Conservation (phyloP, 2,888 invertebrate genomes). For the Pheosia tremula region DNA sequence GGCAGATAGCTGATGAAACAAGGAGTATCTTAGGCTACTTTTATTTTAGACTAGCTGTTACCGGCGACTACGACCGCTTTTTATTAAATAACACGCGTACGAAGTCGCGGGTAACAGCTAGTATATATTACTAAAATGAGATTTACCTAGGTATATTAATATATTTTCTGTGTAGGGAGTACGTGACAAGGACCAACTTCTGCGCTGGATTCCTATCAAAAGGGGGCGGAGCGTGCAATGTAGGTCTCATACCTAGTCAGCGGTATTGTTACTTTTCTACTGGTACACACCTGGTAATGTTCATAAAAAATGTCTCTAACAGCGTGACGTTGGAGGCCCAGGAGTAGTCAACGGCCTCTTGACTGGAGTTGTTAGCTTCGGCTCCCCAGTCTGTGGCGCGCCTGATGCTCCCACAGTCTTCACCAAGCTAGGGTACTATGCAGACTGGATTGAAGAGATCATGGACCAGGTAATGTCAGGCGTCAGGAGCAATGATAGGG, state of each 20-base stretch:
- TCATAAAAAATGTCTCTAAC: slow-evolving; percentile 1
- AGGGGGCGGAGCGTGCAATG: slow-evolving; percentile 72
- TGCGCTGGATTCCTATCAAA: slow-evolving; percentile 69
- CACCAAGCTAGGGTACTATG: slow-evolving; percentile 66
- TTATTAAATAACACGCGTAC: too few relatives aligned
- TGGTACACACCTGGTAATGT: too few relatives aligned
- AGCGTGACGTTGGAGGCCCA: slow-evolving; percentile 73
- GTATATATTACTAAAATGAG: too few relatives aligned
- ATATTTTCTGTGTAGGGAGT: slow-evolving; percentile 48
- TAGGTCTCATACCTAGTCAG: slow-evolving; percentile 39
- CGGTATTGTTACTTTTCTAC: neutral
- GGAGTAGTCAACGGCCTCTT: slow-evolving; percentile 56
- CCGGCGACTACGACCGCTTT: too few relatives aligned
- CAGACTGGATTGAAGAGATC: slow-evolving; percentile 65
- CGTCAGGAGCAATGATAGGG: too few relatives aligned
- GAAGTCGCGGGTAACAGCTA: too few relatives aligned
- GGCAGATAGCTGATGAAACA: too few relatives aligned
- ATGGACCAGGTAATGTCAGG: slow-evolving; percentile 55
- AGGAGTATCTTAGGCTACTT: too few relatives aligned
- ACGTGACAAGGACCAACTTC: slow-evolving; percentile 59
- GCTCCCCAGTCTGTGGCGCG: slow-evolving; percentile 64
- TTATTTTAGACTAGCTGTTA: too few relatives aligned
- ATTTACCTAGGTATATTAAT: too few relatives aligned
- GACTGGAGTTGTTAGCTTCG: slow-evolving; percentile 67
- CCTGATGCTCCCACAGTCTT: slow-evolving; percentile 72